Evolutionary conservation across 2,888 invertebrate species (phyloP).

Genomic region (Epinotia ramella): DNA sequence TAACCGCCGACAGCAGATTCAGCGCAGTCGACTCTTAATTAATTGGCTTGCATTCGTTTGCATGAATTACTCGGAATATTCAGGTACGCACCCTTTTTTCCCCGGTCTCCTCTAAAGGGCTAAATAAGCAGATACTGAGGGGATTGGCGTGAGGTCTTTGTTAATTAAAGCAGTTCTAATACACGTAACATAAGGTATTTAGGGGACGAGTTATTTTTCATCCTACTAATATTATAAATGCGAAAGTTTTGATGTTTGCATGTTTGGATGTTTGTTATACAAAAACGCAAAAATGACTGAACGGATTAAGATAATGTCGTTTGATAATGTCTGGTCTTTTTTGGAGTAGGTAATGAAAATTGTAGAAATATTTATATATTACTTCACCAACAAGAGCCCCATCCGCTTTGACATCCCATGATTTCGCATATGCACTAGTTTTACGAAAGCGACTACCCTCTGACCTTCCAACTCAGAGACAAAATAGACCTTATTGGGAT

Average conservation of each 20-base stretch:
- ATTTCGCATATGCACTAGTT: no score
- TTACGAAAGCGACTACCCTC: no score
- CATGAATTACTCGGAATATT: conserved; percentile 71
- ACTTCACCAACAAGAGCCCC: no score
- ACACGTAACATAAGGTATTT: not conserved
- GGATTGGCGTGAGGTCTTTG: conserved; percentile 10
- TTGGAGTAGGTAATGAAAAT: no score
- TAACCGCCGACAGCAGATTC: conserved; percentile 63
- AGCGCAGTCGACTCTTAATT: conserved; percentile 73
- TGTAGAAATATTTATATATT: no score
- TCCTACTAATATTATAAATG: not conserved
- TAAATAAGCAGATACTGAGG: conserved; percentile 39
- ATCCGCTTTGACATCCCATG: no score
- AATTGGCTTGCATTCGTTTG: conserved; percentile 85
- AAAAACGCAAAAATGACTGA: no score
- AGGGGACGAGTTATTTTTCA: not conserved
- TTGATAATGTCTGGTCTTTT: no score
- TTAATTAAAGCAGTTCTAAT: not conserved
- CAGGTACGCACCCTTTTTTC: conserved; percentile 61
- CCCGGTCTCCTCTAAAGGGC: conserved; percentile 52
- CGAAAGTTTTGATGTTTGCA: not conserved
- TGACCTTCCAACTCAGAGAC: no score
- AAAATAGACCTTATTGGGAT: no score
- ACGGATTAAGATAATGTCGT: no score
- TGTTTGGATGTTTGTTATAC: no score